These are phyloP conservation scores for Drosophila rubida DNA, from an alignment of 2,888 invertebrate genomes.

Conservation along the genomic window DNA sequence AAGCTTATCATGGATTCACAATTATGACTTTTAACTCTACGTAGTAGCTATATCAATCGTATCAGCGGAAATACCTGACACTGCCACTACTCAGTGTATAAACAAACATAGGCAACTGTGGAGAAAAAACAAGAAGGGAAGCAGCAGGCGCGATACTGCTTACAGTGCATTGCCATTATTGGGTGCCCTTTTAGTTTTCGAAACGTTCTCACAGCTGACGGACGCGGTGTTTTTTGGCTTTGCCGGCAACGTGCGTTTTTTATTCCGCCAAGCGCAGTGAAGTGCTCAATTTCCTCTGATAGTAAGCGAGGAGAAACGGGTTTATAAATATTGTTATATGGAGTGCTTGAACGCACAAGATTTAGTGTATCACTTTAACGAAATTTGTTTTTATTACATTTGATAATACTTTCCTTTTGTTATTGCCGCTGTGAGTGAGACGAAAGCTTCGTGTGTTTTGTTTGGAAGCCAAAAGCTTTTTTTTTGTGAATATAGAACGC, in stretches of 20 bases:
- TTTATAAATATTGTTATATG: conserved; percentile 1
- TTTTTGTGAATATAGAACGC: conserved; percentile 37
- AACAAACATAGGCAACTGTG: conserved; percentile 19
- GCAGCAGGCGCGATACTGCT: not conserved
- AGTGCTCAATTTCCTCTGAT: not conserved
- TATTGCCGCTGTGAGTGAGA: conserved; percentile 23
- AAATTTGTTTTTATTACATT: conserved; percentile 1
- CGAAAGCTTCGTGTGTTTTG: conserved; percentile 49
- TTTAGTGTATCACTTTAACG: conserved; percentile 21
- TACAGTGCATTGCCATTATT: conserved; percentile 9
- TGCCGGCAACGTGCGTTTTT: conserved; percentile 47
- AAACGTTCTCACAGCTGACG: conserved; percentile 65
- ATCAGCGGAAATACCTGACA: not conserved
- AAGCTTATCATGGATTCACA: not conserved
- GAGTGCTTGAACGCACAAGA: not conserved
- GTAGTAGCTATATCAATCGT: not conserved
- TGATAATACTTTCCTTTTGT: conserved; percentile 40
- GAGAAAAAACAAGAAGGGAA: not conserved
- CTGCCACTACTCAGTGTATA: not conserved
- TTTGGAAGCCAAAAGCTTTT: conserved; percentile 51
- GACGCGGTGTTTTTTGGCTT: conserved; percentile 44
- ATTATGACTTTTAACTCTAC: not conserved
- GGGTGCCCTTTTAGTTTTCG: conserved; percentile 43
- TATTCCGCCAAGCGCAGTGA: not conserved
- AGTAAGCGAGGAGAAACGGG: not conserved